A percentile compares a stretch with the other conserved stretches of the same genome.
Evolutionary conservation across 2,797 vertebrate species (phyloP).

Genomic region (Heterohyrax brucei): DNA sequence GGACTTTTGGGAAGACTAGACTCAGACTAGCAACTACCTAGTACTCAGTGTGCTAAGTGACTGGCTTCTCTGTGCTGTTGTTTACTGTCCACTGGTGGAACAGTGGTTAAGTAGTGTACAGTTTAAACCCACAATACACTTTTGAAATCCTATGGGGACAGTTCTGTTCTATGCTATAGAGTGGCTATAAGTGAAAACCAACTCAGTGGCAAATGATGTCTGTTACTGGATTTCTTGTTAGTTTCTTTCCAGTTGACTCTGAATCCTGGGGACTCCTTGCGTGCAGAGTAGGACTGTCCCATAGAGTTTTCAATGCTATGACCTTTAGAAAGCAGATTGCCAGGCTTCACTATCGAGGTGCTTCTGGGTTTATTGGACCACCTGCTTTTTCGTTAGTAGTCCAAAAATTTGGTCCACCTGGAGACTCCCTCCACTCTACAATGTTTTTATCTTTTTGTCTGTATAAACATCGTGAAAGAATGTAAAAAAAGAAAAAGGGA

Average conservation of each 20-base stretch:
- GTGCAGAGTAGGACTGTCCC: neutral
- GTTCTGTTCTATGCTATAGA: too few species aligned
- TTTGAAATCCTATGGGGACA: too few species aligned
- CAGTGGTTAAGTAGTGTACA: too few species aligned
- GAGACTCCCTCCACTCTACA: neutral
- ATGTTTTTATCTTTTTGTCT: neutral
- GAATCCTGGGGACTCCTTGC: neutral
- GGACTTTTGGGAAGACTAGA: neutral
- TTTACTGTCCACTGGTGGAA: neutral
- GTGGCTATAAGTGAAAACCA: too few species aligned
- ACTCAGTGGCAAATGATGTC: too few species aligned
- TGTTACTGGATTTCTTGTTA: neutral
- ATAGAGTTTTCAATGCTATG: neutral
- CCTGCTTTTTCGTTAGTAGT: neutral
- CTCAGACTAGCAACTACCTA: neutral
- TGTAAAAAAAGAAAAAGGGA: too few species aligned
- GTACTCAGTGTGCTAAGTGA: neutral
- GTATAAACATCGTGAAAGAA: neutral
- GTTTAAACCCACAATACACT: too few species aligned
- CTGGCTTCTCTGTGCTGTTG: rapidly evolving
- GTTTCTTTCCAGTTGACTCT: neutral
- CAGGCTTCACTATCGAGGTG: neutral
- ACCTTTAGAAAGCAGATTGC: too few species aligned
- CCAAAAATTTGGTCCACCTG: neutral
- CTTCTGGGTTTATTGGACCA: neutral